These are phyloP conservation scores for Cyprinodon variegatus DNA, from an alignment of 2,113 vertebrate species.

Conservation along the genomic window DNA sequence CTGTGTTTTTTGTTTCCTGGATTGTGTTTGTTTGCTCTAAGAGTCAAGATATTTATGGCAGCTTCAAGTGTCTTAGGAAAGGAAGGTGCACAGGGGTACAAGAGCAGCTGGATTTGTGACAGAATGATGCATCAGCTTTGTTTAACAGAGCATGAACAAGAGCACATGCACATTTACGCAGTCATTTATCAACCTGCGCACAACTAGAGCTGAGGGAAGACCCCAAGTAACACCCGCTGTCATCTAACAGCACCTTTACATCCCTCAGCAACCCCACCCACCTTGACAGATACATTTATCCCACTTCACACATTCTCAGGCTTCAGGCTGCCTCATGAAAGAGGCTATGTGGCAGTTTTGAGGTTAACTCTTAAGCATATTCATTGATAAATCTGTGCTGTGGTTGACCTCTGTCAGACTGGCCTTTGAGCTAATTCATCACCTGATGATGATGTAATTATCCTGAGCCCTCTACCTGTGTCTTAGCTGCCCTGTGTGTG, in stretches of 20 bases:
- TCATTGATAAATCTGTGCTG: constrained; percentile 14
- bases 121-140: constrained; percentile 68
- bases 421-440: constrained; percentile 31
- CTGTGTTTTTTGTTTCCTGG: neutral
- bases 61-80: constrained; percentile 12
- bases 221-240: constrained; percentile 21
- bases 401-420: constrained; percentile 14
- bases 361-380: constrained; percentile 16
- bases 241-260: constrained; percentile 34
- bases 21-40: constrained; percentile 17
- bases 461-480: neutral
- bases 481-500: neutral
- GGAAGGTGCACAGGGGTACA: neutral
- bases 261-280: neutral
- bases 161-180: constrained; percentile 17
- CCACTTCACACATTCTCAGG: neutral
- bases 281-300: constrained; percentile 1
- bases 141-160: constrained; percentile 24
- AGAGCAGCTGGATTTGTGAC: constrained; percentile 16
- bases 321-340: neutral
- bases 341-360: constrained; percentile 9
- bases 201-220: constrained; percentile 23
- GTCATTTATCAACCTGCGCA: constrained; percentile 45
- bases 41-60: constrained; percentile 51
- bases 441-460: constrained; percentile 36